Evolutionary conservation across 2,888 invertebrate species (phyloP).

Genomic region (Adelphocoris suturalis): DNA sequence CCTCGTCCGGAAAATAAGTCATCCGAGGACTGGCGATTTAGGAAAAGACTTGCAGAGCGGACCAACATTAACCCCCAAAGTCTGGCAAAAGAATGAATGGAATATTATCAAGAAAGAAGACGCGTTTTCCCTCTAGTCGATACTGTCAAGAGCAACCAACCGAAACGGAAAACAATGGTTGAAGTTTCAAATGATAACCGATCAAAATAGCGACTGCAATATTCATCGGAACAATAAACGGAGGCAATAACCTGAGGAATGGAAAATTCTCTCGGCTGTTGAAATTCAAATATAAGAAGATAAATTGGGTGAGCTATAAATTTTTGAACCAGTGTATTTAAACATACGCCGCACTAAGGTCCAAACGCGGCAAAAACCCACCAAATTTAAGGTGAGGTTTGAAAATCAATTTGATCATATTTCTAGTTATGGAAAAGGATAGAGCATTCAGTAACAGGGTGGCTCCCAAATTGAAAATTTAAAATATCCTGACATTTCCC

Average conservation of each 20-base stretch:
- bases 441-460: too few relatives aligned
- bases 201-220: constrained; percentile 1
- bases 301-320: too few relatives aligned
- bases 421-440: too few relatives aligned
- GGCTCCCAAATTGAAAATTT: too few relatives aligned
- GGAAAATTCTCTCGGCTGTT: too few relatives aligned
- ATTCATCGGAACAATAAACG: constrained; percentile 24
- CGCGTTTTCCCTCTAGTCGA: background rate
- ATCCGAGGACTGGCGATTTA: constrained; percentile 11
- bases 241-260: background rate
- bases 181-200: constrained; percentile 1
- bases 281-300: too few relatives aligned
- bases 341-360: too few relatives aligned
- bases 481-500: too few relatives aligned
- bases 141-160: background rate
- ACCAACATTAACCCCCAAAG: constrained; percentile 23
- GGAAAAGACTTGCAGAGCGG: background rate
- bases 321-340: too few relatives aligned
- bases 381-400: too few relatives aligned
- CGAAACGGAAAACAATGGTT: constrained; percentile 27
- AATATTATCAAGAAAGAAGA: background rate
- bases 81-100: constrained; percentile 32
- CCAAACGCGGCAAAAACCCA: too few relatives aligned
- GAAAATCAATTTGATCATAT: too few relatives aligned
- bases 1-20: constrained; percentile 22